Evolutionary conservation across 1,140 invertebrate genomes (phyloP).

Genomic region (Lepidurus couesii): DNA sequence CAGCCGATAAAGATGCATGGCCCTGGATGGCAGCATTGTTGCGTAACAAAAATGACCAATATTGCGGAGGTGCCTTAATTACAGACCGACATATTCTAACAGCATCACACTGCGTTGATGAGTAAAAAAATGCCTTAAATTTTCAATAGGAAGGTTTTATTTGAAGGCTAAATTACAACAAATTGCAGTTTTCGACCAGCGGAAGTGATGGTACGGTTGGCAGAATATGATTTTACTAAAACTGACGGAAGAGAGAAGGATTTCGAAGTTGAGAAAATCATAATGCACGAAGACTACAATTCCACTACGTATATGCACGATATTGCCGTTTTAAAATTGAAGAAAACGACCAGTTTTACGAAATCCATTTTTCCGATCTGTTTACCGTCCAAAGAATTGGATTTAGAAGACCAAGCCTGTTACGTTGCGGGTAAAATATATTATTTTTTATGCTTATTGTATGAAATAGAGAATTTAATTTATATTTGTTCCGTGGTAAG

Average conservation of each 20-base stretch:
- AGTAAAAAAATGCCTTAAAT: not conserved
- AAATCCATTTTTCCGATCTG: conserved; percentile 40
- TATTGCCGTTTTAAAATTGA: conserved; percentile 42
- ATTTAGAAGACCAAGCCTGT: conserved; percentile 33
- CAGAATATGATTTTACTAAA: conserved; percentile 41
- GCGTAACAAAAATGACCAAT: conserved; percentile 45
- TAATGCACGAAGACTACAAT: conserved; percentile 39
- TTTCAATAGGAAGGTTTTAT: not conserved
- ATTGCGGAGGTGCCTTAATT: conserved; percentile 71
- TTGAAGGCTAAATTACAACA: not conserved
- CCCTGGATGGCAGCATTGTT: conserved; percentile 74
- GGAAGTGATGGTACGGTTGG: conserved; percentile 41
- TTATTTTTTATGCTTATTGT: not conserved
- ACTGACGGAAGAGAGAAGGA: conserved; percentile 36
- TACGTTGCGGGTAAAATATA: conserved; percentile 33
- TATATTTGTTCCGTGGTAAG: conserved; percentile 5
- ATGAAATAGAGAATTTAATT: not conserved
- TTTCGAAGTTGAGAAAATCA: conserved; percentile 36
- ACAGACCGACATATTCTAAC: conserved; percentile 70
- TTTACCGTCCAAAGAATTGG: conserved; percentile 44
- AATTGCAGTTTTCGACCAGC: conserved; percentile 37
- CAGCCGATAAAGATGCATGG: conserved; percentile 63
- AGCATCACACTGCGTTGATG: conserved; percentile 63
- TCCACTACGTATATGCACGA: conserved; percentile 42
- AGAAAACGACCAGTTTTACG: conserved; percentile 38